Conservation (phyloP, 2,888 invertebrate genomes). For the Cryptops parisi region DNA sequence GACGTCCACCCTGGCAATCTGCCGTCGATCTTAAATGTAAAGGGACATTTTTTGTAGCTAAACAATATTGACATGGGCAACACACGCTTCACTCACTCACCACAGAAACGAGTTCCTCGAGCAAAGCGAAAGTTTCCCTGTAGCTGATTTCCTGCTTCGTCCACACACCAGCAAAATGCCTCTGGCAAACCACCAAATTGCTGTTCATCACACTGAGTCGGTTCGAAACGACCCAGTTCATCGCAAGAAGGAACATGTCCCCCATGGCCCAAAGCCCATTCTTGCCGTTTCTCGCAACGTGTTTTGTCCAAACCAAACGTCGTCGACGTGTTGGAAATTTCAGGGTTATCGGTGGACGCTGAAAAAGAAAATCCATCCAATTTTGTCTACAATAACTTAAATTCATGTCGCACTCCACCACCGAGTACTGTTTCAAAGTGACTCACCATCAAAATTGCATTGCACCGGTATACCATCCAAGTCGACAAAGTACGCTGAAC, state of each 20-base stretch:
- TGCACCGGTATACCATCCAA: conserved; percentile 9
- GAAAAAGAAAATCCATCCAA: too few species aligned
- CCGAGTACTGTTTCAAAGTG: too few species aligned
- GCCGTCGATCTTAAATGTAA: too few species aligned
- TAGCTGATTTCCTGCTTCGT: conserved; percentile 51
- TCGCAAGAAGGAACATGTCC: conserved; percentile 18
- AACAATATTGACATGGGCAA: too few species aligned
- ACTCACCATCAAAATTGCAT: neutral
- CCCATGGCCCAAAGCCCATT: neutral
- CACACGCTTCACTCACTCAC: too few species aligned
- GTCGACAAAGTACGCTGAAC: conserved; percentile 23
- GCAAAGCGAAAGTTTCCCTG: neutral
- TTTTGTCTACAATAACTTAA: too few species aligned
- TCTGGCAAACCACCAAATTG: conserved; percentile 16
- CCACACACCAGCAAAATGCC: conserved; percentile 68
- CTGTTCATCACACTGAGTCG: conserved; percentile 47
- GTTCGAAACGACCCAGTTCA: conserved; percentile 44
- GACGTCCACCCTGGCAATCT: too few species aligned
- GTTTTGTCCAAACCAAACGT: too few species aligned
- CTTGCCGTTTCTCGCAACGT: neutral
- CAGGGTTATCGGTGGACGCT: too few species aligned
- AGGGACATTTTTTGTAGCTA: too few species aligned
- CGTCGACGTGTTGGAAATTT: too few species aligned
- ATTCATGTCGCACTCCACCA: too few species aligned
- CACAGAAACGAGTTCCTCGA: neutral